These are phyloP conservation scores for Pterocles gutturalis DNA, from an alignment of 2,113 vertebrate species.

Conservation along the genomic window DNA sequence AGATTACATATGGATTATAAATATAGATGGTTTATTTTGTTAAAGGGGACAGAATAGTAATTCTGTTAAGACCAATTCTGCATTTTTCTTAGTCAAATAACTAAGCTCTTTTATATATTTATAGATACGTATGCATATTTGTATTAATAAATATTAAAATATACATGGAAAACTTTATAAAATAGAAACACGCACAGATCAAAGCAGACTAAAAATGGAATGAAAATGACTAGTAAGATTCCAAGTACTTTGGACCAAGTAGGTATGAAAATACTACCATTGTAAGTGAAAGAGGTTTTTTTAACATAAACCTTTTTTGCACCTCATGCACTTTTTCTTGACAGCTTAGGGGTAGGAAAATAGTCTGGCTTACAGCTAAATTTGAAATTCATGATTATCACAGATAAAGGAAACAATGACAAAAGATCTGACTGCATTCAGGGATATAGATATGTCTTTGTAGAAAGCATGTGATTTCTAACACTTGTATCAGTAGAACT, in stretches of 20 bases:
- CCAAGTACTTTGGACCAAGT: not conserved
- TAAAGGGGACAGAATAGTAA: not conserved
- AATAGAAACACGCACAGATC: not conserved
- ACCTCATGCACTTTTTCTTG: not conserved
- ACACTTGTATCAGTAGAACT: not conserved
- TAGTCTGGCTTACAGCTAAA: not conserved
- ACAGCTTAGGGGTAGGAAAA: not conserved
- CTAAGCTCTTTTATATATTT: not conserved
- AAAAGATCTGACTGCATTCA: not conserved
- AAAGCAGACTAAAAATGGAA: constrained; percentile 14
- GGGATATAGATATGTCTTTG: too few species aligned
- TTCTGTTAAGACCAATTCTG: not conserved
- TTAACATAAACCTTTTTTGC: not conserved
- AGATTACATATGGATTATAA: not conserved
- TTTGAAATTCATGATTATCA: not conserved
- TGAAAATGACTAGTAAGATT: not conserved
- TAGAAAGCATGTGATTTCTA: not conserved
- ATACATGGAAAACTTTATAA: not conserved
- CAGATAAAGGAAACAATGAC: not conserved
- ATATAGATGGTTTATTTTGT: not conserved
- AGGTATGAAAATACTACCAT: not conserved
- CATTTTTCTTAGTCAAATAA: not conserved
- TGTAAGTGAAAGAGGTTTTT: not conserved
- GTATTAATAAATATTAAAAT: not conserved
- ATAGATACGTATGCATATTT: not conserved